Conservation (phyloP, 2,113 vertebrate species). For the Ceyx margarethae region DNA sequence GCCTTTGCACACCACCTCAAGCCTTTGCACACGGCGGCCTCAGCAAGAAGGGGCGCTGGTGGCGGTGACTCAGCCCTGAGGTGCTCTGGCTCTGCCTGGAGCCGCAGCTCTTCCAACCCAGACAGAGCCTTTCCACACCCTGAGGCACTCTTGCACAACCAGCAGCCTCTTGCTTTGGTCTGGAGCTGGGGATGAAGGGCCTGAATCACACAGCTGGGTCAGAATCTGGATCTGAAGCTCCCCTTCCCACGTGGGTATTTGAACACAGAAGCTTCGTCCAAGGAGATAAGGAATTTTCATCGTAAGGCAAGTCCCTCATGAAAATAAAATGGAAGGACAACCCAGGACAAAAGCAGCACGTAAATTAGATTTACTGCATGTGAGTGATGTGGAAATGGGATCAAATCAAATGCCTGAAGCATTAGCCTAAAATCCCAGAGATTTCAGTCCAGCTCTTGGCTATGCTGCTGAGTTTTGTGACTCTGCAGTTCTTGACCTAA, state of each 20-base stretch:
- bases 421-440: accelerated
- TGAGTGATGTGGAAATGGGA: neutral
- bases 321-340: neutral
- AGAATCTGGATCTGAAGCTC: neutral
- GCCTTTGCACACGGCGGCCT: neutral
- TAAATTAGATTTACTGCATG: neutral
- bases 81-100: neutral
- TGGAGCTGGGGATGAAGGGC: neutral
- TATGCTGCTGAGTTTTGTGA: neutral
- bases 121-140: neutral
- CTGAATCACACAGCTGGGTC: neutral
- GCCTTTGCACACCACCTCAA: too few relatives aligned
- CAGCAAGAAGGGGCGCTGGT: neutral
- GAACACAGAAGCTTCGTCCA: neutral
- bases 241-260: accelerated
- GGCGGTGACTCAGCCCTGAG: neutral
- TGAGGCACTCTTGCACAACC: neutral
- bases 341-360: neutral
- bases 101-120: neutral
- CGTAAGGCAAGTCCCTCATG: neutral
- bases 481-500: neutral
- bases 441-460: neutral
- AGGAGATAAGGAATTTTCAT: neutral
- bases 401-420: accelerated
- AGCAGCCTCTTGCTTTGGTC: neutral